Conservation (phyloP, 2,113 vertebrate species). For the Zootoca vivipara region DNA sequence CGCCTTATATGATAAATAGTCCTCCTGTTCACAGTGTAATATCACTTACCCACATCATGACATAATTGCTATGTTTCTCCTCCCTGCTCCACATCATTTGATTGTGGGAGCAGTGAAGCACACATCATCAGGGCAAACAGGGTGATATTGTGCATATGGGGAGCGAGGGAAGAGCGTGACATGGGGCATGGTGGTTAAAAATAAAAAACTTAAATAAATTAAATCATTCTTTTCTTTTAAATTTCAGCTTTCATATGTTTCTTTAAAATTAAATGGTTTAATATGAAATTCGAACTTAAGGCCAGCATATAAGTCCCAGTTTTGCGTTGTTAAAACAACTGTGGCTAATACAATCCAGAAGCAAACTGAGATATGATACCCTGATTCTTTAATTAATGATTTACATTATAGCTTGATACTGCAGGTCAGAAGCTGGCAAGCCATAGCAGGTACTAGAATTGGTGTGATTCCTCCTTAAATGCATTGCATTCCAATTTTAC, state of each 20-base stretch:
- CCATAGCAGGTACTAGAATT: neutral
- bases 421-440: neutral
- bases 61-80: neutral
- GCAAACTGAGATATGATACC: neutral
- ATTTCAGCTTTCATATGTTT: neutral
- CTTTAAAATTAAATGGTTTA: neutral
- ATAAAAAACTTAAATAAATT: neutral
- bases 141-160: neutral
- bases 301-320: too few relatives aligned
- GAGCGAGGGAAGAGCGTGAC: neutral
- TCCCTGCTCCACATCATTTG: neutral
- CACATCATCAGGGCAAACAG: neutral
- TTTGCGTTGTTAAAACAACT: neutral
- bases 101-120: neutral
- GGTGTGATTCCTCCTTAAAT: neutral
- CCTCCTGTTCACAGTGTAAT: neutral
- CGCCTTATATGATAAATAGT: neutral
- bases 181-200: neutral
- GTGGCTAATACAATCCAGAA: neutral
- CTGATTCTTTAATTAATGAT: neutral
- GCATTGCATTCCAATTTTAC: neutral
- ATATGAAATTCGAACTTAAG: neutral
- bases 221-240: neutral
- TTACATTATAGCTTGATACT: neutral
- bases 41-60: neutral